phyloP scores from a whole-genome alignment of 2,888 invertebrate genomes.

The Ashinkailepas kermadecensis region DNA sequence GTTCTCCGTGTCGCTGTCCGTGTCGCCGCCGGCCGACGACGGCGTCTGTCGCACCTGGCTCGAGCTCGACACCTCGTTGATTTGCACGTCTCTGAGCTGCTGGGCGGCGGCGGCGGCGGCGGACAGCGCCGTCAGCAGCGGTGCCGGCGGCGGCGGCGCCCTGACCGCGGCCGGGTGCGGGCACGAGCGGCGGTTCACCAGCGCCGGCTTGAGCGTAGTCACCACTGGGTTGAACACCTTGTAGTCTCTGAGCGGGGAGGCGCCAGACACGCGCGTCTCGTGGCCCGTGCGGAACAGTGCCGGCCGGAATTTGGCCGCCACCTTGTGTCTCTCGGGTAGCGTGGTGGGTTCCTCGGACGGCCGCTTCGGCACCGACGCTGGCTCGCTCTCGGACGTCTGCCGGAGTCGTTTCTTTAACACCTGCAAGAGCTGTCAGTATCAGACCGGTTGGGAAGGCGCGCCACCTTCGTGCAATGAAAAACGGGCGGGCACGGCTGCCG shows the following conservation, averaged over 20 bases:
- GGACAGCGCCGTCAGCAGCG: conserved; percentile 2
- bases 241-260: neutral
- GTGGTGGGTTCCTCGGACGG: neutral
- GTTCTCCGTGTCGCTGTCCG: conserved; percentile 31
- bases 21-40: conserved; percentile 27
- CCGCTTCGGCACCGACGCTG: neutral
- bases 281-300: conserved; percentile 15
- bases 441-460: no score
- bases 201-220: conserved; percentile 4
- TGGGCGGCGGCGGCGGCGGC: neutral
- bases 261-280: conserved; percentile 17
- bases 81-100: conserved; percentile 16
- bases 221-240: conserved; percentile 13
- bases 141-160: neutral
- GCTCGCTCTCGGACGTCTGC: neutral
- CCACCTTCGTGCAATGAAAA: no score
- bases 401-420: conserved; percentile 1
- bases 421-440: neutral
- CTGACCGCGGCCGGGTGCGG: neutral
- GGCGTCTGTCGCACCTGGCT: conserved; percentile 12
- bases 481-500: no score
- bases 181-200: neutral
- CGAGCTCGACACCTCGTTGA: conserved; percentile 27
- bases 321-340: neutral
- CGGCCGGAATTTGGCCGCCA: conserved; percentile 15